Conservation (phyloP, 2,113 vertebrate species). For the Brachionichthys hirsutus region DNA sequence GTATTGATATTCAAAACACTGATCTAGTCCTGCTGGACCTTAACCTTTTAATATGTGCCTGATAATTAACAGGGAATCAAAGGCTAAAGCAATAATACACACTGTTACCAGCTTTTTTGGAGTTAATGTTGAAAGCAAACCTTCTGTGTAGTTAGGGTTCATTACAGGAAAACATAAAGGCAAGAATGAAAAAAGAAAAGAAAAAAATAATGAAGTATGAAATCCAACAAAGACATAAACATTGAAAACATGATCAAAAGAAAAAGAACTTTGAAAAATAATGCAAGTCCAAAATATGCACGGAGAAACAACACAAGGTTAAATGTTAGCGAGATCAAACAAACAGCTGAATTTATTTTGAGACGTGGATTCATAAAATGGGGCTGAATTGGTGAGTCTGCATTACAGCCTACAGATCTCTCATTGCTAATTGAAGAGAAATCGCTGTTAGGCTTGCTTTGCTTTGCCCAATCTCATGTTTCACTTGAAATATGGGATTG, state of each 20-base stretch:
- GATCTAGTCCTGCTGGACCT: neutral
- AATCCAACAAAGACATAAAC: conserved; percentile 4
- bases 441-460: neutral
- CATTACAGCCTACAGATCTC: neutral
- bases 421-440: neutral
- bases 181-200: conserved; percentile 2
- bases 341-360: conserved; percentile 15
- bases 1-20: neutral
- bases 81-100: neutral
- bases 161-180: neutral
- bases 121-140: neutral
- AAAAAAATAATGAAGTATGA: conserved; percentile 9
- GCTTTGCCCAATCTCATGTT: no score
- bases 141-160: neutral
- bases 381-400: conserved; percentile 3
- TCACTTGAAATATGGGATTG: no score
- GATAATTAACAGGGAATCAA: neutral
- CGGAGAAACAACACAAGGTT: conserved; percentile 14
- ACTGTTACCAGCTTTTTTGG: neutral
- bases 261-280: conserved; percentile 5
- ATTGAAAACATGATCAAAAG: conserved; percentile 45
- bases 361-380: conserved; percentile 6
- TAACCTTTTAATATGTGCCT: neutral
- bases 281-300: conserved; percentile 16
- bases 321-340: conserved; percentile 43